Conservation (phyloP, 2,888 invertebrate species). For the Arctia plantaginis region DNA sequence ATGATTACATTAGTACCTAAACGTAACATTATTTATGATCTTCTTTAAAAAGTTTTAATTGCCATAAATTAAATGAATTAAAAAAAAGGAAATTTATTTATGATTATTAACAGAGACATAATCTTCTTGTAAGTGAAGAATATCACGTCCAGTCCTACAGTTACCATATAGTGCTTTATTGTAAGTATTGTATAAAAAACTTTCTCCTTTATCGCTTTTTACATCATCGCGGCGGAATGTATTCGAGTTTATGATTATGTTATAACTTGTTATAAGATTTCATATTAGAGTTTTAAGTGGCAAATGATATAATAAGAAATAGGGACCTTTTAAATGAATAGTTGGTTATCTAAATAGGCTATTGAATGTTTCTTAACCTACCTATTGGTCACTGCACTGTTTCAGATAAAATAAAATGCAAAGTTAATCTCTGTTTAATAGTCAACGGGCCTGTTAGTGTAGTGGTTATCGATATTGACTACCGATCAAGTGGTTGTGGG, state of each 20-base stretch:
- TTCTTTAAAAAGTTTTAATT: neutral
- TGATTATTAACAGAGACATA: neutral
- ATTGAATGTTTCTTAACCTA: neutral
- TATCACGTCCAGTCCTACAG: neutral
- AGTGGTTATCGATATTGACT: no score
- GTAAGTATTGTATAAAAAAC: slow-evolving; percentile 6
- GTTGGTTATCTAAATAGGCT: neutral
- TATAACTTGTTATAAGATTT: slow-evolving; percentile 12
- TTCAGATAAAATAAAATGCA: neutral
- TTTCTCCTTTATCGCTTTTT: slow-evolving; percentile 18
- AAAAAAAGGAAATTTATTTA: neutral
- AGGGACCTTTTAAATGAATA: neutral
- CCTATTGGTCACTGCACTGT: neutral
- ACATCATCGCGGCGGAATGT: slow-evolving; percentile 11
- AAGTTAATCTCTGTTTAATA: no score
- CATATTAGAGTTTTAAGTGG: slow-evolving; percentile 1
- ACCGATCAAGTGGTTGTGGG: no score
- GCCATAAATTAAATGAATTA: no score
- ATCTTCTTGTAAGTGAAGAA: neutral
- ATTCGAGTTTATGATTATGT: slow-evolving; percentile 18
- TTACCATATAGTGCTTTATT: slow-evolving; percentile 10
- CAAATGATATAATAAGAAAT: neutral
- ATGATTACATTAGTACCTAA: no score
- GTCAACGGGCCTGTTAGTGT: no score
- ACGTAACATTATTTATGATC: no score